Evolutionary conservation across 2,888 invertebrate genomes (phyloP), one percentile per base, ranked within the genome.

Genomic region (Rhyacophila evoluta): DNA sequence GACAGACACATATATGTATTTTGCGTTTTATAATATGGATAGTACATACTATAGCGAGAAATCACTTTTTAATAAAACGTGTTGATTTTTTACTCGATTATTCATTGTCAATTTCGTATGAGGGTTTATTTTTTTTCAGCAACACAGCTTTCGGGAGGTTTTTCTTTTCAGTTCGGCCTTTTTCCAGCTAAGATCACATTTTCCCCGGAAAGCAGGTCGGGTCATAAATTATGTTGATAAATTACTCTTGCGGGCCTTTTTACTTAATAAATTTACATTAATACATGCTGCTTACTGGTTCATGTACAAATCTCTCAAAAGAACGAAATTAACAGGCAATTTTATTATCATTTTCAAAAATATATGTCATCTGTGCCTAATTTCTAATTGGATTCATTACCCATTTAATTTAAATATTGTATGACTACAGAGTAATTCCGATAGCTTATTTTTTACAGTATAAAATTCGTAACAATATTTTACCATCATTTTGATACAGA

Each of bases 221-320:
- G 55, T 19, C 55, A 55, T 55, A 55, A 55, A 55, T 55, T 55
- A 55, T 19, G 55, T 55, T 55, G 55, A 55, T 55, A 55, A 55
- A 55, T 55, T 55, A 55, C 55, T 55, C 1, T 8, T 19, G 25
- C 25, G 55, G 15, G 10, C 55, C 55, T 55, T 55, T 55, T 55
- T 55, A 55, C 55, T 55, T 25, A 55, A 55, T 55, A 55, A 55
- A 55, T 55, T 55, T 55, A 55, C 55, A 55, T 55, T 55, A 55
- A 55, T 55, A 10, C 55, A 55, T 8, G 55, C 15, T 19, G 55
- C 55, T 55, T 55, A 55, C 55, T 55, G 55, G 10, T 55, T 8
- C 55, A 19, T 10, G 19, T 25, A 55, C 55, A 19, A 55, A 55
- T 55, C 55, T 55, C 10, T 55, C 10, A 10, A 6, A 55, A 55